phyloP scores from a whole-genome alignment of 92 coral and sea anemone species.

The Meandrina meandrites region DNA sequence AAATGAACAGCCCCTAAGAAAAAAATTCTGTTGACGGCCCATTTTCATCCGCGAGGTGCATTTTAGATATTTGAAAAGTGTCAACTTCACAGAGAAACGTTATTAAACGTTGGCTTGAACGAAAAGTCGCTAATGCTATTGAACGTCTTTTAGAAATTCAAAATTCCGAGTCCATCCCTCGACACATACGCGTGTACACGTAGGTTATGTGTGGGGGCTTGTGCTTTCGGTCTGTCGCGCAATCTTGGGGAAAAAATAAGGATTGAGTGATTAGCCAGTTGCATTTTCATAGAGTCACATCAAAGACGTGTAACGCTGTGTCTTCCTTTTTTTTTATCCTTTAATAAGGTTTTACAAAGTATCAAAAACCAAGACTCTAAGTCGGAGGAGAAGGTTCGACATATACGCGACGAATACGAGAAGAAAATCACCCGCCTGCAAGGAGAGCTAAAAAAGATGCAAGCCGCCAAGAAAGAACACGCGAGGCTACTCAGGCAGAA shows the following conservation, averaged over 20 bases:
- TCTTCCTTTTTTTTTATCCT: neutral
- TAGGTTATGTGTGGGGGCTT: no score
- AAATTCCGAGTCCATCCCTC: no score
- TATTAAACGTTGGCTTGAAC: no score
- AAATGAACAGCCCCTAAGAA: no score
- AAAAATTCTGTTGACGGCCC: no score
- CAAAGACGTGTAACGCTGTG: neutral
- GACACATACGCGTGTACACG: no score
- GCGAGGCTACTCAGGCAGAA: slow-evolving; percentile 83
- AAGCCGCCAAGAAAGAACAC: slow-evolving; percentile 92
- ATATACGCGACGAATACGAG: slow-evolving; percentile 82
- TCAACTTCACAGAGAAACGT: no score
- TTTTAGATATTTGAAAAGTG: no score
- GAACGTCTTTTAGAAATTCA: no score
- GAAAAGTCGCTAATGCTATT: no score
- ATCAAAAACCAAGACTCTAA: slow-evolving; percentile 78
- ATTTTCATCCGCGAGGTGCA: no score
- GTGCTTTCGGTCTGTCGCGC: neutral
- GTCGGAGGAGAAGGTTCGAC: slow-evolving; percentile 70
- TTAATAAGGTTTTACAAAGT: slow-evolving; percentile 67
- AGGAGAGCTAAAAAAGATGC: slow-evolving; percentile 90
- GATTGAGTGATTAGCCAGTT: neutral
- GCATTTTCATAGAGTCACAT: no score
- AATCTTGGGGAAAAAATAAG: neutral
- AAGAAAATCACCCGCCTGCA: slow-evolving; percentile 81